Conservation (phyloP, 2,888 invertebrate genomes). For the Pheosia tremula region DNA sequence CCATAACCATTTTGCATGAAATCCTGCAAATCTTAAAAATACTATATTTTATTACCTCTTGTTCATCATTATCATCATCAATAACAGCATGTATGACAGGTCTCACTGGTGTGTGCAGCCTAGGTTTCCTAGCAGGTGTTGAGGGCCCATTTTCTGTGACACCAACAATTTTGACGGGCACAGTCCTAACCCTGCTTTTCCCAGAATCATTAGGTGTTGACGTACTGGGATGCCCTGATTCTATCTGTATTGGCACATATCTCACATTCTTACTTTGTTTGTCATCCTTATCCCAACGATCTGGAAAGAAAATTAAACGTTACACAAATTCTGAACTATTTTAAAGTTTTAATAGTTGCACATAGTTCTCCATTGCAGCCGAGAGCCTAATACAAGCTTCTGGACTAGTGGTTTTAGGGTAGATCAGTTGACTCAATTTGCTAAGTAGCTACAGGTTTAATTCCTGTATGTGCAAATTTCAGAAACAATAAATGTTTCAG, state of each 20-base stretch:
- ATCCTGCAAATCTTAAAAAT: neutral
- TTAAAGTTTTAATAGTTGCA: neutral
- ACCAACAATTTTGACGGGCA: conserved; percentile 62
- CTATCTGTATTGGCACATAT: conserved; percentile 74
- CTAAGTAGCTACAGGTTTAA: too few relatives aligned
- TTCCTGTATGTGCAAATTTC: too few relatives aligned
- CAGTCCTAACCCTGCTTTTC: conserved; percentile 47
- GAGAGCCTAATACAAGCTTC: too few relatives aligned
- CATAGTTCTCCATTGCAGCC: too few relatives aligned
- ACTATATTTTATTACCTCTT: conserved; percentile 48
- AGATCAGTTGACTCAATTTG: too few relatives aligned
- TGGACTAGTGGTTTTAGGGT: too few relatives aligned
- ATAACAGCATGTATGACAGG: conserved; percentile 60
- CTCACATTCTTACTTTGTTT: conserved; percentile 59
- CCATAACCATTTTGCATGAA: too few relatives aligned
- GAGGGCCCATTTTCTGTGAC: conserved; percentile 53
- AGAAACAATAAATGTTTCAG: too few relatives aligned
- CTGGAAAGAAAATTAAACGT: conserved; percentile 31
- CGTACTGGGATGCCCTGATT: conserved; percentile 68
- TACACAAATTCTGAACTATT: neutral
- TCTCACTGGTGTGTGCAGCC: conserved; percentile 60
- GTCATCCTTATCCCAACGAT: conserved; percentile 52
- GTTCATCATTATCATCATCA: conserved; percentile 68
- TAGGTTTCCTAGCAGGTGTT: conserved; percentile 59
- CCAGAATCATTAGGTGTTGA: conserved; percentile 69